These are phyloP conservation scores for Melanotus villosus DNA, from an alignment of 2,888 invertebrate species.

Conservation along the genomic window DNA sequence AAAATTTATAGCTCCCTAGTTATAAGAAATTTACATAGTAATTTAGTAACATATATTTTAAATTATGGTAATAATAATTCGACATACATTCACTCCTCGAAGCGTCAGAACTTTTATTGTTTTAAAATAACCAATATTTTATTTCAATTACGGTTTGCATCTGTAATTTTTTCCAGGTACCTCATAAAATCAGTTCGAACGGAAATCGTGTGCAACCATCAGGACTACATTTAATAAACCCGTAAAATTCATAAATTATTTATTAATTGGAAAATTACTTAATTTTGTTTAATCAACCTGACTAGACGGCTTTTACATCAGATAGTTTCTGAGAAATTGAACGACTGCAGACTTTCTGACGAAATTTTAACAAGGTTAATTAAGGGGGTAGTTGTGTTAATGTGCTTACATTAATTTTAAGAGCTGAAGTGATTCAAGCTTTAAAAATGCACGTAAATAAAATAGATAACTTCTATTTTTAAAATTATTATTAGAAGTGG, in stretches of 20 bases:
- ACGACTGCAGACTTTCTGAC: no score
- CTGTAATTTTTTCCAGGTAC: no score
- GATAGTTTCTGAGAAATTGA: slow-evolving; percentile 18
- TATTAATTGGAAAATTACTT: slow-evolving; percentile 24
- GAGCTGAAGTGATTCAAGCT: no score
- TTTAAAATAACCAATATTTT: slow-evolving; percentile 32
- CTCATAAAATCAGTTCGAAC: background rate
- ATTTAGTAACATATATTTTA: slow-evolving; percentile 49
- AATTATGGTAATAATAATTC: slow-evolving; percentile 52
- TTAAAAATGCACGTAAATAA: no score
- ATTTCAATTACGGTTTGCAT: slow-evolving; percentile 25
- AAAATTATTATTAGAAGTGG: no score
- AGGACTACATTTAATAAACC: background rate
- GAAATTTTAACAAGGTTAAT: no score
- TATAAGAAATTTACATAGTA: slow-evolving; percentile 48
- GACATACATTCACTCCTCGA: slow-evolving; percentile 51
- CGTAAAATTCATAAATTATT: slow-evolving; percentile 18
- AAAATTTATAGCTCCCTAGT: slow-evolving; percentile 44
- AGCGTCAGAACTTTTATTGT: slow-evolving; percentile 40
- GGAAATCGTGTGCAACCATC: background rate
- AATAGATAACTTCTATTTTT: no score
- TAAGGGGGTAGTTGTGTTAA: no score
- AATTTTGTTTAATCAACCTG: slow-evolving; percentile 18
- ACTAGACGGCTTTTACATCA: slow-evolving; percentile 1
- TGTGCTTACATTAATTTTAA: no score